phyloP scores from a whole-genome alignment of 2,888 invertebrate genomes.

The Apodemia mormo region DNA sequence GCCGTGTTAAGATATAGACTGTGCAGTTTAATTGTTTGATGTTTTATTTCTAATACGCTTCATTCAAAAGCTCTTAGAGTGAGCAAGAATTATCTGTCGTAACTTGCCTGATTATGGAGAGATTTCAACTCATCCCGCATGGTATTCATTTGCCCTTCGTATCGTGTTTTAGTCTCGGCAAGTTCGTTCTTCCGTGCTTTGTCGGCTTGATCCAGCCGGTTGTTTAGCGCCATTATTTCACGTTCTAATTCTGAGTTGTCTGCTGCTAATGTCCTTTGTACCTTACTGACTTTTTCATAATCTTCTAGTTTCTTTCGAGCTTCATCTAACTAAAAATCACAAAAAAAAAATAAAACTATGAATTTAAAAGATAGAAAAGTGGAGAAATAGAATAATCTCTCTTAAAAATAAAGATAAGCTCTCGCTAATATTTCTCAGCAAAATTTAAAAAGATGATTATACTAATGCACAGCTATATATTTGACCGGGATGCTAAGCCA shows the following conservation, averaged over 20 bases:
- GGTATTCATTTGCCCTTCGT: slow-evolving; percentile 91
- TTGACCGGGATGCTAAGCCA: no score
- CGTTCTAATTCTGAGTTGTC: slow-evolving; percentile 89
- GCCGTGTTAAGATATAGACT: neutral
- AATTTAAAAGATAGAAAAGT: neutral
- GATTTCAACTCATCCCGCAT: slow-evolving; percentile 92
- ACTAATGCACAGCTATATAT: no score
- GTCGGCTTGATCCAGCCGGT: slow-evolving; percentile 85
- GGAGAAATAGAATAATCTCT: no score
- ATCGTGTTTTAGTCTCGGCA: slow-evolving; percentile 90
- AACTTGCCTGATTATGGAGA: slow-evolving; percentile 77
- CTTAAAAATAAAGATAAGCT: no score
- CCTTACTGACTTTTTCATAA: slow-evolving; percentile 91
- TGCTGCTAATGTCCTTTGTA: slow-evolving; percentile 88
- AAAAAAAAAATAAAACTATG: neutral
- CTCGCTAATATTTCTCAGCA: no score
- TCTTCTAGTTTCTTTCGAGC: slow-evolving; percentile 90
- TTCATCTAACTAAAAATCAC: slow-evolving; percentile 86
- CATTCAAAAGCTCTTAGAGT: no score
- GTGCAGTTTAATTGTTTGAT: no score
- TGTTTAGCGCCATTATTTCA: slow-evolving; percentile 87
- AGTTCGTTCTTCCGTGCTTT: slow-evolving; percentile 89
- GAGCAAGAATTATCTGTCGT: neutral
- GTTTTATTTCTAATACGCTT: no score
- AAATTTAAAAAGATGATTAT: no score